phyloP scores from a whole-genome alignment of 2,888 invertebrate species.

The Bombylius major region DNA sequence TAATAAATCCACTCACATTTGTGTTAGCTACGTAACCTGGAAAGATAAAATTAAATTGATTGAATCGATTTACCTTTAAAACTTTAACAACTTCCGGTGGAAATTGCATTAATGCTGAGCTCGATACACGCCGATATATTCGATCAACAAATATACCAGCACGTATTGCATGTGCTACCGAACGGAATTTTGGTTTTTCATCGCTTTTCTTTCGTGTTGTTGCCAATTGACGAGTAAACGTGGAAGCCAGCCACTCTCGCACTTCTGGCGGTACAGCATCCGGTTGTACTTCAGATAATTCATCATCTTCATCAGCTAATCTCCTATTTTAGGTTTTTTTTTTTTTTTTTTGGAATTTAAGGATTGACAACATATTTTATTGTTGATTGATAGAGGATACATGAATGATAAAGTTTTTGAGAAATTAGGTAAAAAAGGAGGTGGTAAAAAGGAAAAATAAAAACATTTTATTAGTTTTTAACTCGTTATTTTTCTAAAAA shows the following conservation, averaged over 20 bases:
- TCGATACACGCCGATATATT: constrained; percentile 73
- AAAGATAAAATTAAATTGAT: not conserved
- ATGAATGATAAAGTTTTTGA: not conserved
- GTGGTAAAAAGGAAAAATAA: constrained; percentile 7
- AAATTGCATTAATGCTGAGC: constrained; percentile 70
- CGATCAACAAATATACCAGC: constrained; percentile 94
- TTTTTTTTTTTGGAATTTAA: constrained; percentile 3
- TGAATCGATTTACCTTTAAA: constrained; percentile 54
- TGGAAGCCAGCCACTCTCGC: constrained; percentile 91
- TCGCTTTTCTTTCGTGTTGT: constrained; percentile 62
- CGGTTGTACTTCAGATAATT: constrained; percentile 89
- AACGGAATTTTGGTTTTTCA: constrained; percentile 80
- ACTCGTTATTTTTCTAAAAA: no score
- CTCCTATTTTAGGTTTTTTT: constrained; percentile 41
- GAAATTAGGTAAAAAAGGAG: constrained; percentile 1
- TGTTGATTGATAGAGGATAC: not conserved
- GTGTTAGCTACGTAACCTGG: not conserved
- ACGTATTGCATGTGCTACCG: constrained; percentile 90
- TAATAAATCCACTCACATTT: no score
- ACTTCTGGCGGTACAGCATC: constrained; percentile 95
- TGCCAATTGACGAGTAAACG: constrained; percentile 82
- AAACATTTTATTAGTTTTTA: constrained; percentile 9
- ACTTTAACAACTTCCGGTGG: constrained; percentile 75
- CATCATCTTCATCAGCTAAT: constrained; percentile 85
- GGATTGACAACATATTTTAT: not conserved